These are phyloP conservation scores for Carpatolechia fugitivella DNA, from an alignment of 2,888 invertebrate genomes.

Conservation along the genomic window DNA sequence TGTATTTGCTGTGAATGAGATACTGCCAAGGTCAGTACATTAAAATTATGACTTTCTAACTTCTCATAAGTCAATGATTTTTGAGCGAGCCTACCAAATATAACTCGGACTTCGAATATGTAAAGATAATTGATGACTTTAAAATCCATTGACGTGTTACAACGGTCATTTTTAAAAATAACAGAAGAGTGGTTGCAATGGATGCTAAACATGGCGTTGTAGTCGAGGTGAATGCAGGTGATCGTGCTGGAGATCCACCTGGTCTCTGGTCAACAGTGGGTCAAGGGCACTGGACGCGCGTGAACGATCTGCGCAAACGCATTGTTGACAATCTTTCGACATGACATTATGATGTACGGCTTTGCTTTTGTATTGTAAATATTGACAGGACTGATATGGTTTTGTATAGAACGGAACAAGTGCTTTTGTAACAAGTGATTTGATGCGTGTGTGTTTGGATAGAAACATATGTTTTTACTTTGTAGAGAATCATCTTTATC, in stretches of 20 bases:
- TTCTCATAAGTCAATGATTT: not conserved
- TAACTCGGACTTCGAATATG: not conserved
- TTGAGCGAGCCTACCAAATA: not conserved
- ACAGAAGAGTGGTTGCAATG: not conserved
- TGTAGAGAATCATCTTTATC: not conserved
- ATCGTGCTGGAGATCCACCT: conserved; percentile 8
- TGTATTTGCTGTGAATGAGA: not conserved
- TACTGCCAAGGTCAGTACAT: not conserved
- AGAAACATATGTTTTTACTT: too few relatives aligned
- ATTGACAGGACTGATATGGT: not conserved
- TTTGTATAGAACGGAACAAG: not conserved
- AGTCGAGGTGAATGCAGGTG: not conserved
- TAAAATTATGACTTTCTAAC: not conserved
- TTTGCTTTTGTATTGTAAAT: conserved; percentile 14
- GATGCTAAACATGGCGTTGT: not conserved
- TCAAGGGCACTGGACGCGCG: conserved; percentile 35
- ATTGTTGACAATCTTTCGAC: conserved; percentile 16
- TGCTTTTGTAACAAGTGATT: not conserved
- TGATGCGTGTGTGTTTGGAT: too few relatives aligned
- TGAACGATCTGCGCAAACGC: conserved; percentile 22
- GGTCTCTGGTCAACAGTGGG: conserved; percentile 25
- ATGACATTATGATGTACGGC: conserved; percentile 1
- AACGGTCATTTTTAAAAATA: not conserved
- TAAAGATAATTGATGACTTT: not conserved
- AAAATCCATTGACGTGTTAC: not conserved